phyloP scores from a whole-genome alignment of 53 echinoderm and acorn worm genomes.

The Crossaster papposus region DNA sequence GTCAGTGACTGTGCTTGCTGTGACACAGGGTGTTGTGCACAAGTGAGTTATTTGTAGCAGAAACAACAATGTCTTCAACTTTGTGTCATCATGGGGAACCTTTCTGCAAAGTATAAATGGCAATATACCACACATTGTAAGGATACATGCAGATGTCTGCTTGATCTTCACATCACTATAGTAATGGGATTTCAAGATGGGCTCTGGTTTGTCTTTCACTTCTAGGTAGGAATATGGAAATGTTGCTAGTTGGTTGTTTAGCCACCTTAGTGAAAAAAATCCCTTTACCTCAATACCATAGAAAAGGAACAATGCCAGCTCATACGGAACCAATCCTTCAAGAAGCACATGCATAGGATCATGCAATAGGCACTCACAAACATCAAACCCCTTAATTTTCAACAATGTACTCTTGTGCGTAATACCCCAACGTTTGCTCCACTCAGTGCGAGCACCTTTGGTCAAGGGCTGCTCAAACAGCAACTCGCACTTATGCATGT shows the following conservation, averaged over 20 bases:
- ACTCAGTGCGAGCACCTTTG: conserved; percentile 1
- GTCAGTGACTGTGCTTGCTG: conserved; percentile 47
- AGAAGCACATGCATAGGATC: conserved; percentile 48
- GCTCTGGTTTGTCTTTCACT: conserved; percentile 53
- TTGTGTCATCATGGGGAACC: conserved; percentile 59
- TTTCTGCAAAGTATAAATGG: conserved; percentile 63
- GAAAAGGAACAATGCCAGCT: conserved; percentile 28
- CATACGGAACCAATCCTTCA: conserved; percentile 14
- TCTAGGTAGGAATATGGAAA: neutral
- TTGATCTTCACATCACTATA: conserved; percentile 58
- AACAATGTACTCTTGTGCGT: conserved; percentile 8
- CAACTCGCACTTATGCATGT: conserved; percentile 11
- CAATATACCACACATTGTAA: conserved; percentile 56
- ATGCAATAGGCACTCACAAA: conserved; percentile 14
- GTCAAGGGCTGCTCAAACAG: conserved; percentile 35
- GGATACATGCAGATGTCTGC: conserved; percentile 65
- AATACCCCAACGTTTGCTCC: conserved; percentile 43
- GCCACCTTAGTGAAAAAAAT: conserved; percentile 2
- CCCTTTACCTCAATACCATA: conserved; percentile 11
- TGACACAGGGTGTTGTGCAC: conserved; percentile 44
- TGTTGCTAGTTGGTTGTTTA: neutral
- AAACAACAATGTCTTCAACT: conserved; percentile 59
- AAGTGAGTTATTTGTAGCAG: conserved; percentile 68
- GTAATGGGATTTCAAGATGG: conserved; percentile 45
- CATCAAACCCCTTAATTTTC: conserved; percentile 19